Evolutionary conservation across 2,888 invertebrate species (phyloP), one percentile per base, ranked within the genome.

Genomic region (Scrobipalpa costella): DNA sequence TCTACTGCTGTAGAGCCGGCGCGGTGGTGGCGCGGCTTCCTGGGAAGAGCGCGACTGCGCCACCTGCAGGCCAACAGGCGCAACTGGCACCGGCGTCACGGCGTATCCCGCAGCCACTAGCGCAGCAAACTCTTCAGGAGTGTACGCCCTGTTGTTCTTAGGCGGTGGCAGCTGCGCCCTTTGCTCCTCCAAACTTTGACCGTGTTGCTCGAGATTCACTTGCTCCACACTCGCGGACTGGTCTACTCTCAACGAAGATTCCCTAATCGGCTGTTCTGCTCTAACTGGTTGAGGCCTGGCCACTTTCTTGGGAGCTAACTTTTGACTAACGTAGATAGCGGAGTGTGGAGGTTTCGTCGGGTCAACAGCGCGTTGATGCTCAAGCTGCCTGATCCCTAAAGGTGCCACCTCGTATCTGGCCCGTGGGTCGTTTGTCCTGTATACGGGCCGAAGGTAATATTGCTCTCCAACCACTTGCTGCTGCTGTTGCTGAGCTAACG

Each of bases 61-160:
- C 17, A 73, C 74, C 62, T 84, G 85, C 47, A 81, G 71, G 63
- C 76, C 81, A 27, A 76, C 61, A 0, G 86, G 78, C 44, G 84
- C 83, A 0, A 92, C 88, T 61, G 92, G 92, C 47, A 92, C 81
- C 38, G 92, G 92, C 2, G 92, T 92, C 0, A 92, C 92, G 1
- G 92, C 80, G 67, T 92, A 92, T 0, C 92, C 92, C 64, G 92
- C 92, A 11, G 88, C 91, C 49, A 92, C 83, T 65, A 92, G 77
- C 13, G 90, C 92, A 19, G 86, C 85, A 64, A 92, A 92, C 68
- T 92, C 92, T 63, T 92, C 92, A 64, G 90, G 92, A 61, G 92
- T 92, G 64, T 92, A 92, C 1, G 92, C 92, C 68, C 86, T 91
- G 67, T 88, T 90, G 64, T 92, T 92, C 67, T 81, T 91, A 8